phyloP scores from a whole-genome alignment of 2,113 vertebrate species.

The Elephantulus edwardii region DNA sequence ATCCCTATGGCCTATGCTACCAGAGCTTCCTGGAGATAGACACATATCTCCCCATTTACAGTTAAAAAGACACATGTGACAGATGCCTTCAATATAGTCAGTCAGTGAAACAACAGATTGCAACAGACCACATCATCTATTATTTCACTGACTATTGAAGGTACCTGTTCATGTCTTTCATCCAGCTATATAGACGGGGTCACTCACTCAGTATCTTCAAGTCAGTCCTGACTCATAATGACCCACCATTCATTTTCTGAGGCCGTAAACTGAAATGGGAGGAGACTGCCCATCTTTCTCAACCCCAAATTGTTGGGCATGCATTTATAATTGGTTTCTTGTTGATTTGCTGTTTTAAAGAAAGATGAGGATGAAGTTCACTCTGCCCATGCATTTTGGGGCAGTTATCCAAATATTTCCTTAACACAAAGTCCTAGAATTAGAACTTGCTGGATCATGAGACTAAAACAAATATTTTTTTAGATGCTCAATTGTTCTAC shows the following conservation, averaged over 20 bases:
- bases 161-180: not conserved
- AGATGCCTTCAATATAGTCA: no score
- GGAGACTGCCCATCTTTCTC: no score
- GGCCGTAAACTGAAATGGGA: no score
- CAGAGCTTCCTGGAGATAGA: no score
- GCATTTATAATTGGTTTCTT: not conserved
- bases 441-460: not conserved
- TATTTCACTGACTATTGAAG: constrained; percentile 31
- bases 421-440: not conserved
- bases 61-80: not conserved
- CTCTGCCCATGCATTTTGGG: not conserved
- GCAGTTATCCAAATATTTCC: not conserved
- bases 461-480: not conserved
- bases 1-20: no score
- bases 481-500: not conserved
- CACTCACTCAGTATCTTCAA: no score
- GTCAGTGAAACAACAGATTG: no score
- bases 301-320: not conserved
- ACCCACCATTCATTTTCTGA: no score
- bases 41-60: no score
- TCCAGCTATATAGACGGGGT: not conserved
- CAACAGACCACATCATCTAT: not conserved
- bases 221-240: no score
- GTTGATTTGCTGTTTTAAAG: constrained; percentile 3
- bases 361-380: not conserved